Percentiles rank a stretch among this genome's conserved stretches.
Evolutionary conservation across 2,888 invertebrate species (phyloP).

Genomic region (Sesia bembeciformis): DNA sequence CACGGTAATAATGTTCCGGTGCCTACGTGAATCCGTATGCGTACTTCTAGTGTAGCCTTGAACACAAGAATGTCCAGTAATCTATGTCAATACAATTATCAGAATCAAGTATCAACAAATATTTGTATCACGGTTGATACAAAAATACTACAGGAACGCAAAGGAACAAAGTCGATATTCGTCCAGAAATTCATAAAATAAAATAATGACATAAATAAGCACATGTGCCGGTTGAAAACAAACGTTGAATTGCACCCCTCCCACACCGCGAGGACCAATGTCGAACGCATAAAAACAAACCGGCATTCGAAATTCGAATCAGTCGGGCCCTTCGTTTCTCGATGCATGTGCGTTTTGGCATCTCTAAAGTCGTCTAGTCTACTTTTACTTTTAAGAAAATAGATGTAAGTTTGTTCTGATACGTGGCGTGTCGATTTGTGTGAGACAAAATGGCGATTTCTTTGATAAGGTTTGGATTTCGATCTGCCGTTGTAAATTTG

Average conservation of each 20-base stretch:
- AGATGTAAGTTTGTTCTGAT: conserved; percentile 10
- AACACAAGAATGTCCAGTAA: conserved; percentile 1
- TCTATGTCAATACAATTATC: neutral
- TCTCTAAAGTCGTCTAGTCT: conserved; percentile 4
- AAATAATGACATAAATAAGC: conserved; percentile 9
- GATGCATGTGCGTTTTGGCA: conserved; percentile 3
- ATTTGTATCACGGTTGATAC: neutral
- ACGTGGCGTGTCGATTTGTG: conserved; percentile 9
- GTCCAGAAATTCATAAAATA: neutral
- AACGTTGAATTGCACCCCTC: conserved; percentile 26
- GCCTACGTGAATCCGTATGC: conserved; percentile 38
- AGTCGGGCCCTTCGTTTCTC: conserved; percentile 23
- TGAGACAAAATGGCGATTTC: conserved; percentile 60
- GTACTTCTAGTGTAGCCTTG: conserved; percentile 12
- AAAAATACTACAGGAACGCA: neutral
- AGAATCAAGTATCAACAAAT: neutral
- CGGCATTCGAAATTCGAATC: conserved; percentile 35
- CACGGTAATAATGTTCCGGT: conserved; percentile 17
- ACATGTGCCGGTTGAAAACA: conserved; percentile 30
- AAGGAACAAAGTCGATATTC: neutral
- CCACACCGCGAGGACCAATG: conserved; percentile 12
- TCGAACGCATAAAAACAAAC: conserved; percentile 43
- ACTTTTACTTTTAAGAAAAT: conserved; percentile 10
- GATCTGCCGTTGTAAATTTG: conserved; percentile 37
- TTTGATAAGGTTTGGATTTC: conserved; percentile 51